Base-by-base conservation (phyloP, 2,797 vertebrate species). In the Poeciliopsis turneri region DNA sequence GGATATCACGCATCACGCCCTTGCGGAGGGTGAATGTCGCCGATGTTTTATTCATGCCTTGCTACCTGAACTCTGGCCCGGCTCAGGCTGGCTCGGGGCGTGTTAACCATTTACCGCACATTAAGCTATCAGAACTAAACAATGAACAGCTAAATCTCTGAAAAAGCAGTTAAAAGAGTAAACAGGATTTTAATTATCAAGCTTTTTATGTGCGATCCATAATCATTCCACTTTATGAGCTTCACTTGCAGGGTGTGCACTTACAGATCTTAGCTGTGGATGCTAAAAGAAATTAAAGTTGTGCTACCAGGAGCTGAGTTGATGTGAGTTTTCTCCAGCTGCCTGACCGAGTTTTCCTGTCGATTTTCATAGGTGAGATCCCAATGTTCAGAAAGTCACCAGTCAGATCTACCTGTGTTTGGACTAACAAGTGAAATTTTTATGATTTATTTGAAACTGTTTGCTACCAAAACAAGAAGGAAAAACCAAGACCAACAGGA, bases 21-120 rank as follows among this genome's bases (percentile, higher is more conserved):
- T 74, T 68, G 30, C n/a, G n/a, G 49, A 18, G 41, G 59, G 74
- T 76, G 75, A 80, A 86, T 78, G 81, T 79, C 13, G 64, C 72
- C 25, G 10, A 0, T 92, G 86, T 91, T 92, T 91, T 87, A 91
- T 92, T 91, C 88, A 91, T 86, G 20, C 16, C 0, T 51, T 23
- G 75, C 15, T 1, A 16, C 20, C 84, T 87, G 88, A 89, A 86
- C 92, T 88, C 72, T 83, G 84, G 82, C 87, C 88, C 53, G 82
- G 81, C 83, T 90, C 78, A 76, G 88, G 86, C 79, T 71, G 76
- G 80, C 86, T 69, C 36, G 4, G 74, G 75, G 83, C 79, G 30
- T 78, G 89, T 87, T 87, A 83, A 91, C 86, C 87, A 87, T 92
- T 91, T 89, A 93, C 84, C 53, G 18, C 79, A 86, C 84, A 84